Percentiles rank a stretch among this genome's conserved stretches.
phyloP scores from a whole-genome alignment of 1,140 invertebrate species.

The Doryteuthis pealeii region DNA sequence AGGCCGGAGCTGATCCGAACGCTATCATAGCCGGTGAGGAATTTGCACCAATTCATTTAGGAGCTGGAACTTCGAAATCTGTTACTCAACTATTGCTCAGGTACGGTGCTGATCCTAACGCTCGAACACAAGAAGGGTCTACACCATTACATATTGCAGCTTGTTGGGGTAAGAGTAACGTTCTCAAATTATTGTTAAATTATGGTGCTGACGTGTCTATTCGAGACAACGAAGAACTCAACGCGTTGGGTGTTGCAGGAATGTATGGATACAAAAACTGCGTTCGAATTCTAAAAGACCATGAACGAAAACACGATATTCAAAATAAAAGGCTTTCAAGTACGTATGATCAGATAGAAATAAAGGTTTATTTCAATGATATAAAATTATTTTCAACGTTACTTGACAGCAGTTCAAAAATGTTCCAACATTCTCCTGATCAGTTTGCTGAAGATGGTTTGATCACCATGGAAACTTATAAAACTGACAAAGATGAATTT shows the following conservation, averaged over 20 bases:
- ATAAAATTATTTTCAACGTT: no score
- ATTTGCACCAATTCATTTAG: background rate
- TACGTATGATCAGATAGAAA: no score
- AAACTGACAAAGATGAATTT: no score
- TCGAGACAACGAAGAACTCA: background rate
- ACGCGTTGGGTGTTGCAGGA: background rate
- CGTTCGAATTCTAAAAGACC: background rate
- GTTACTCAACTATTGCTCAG: background rate
- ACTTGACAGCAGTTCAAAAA: no score
- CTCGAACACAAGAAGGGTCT: background rate
- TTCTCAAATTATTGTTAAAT: background rate
- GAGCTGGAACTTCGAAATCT: background rate
- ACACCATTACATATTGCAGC: background rate
- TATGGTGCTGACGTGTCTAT: background rate
- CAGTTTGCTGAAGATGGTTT: no score
- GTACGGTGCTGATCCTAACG: background rate
- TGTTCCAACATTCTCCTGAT: no score
- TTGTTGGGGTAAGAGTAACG: background rate
- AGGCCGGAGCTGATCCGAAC: background rate
- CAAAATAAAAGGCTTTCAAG: no score
- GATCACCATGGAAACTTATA: no score
- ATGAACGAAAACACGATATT: no score
- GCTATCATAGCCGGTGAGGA: background rate
- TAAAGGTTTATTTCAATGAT: no score
- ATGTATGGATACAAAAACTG: background rate